Evolutionary conservation across 2,888 invertebrate genomes (phyloP), one percentile per base, ranked within the genome.

Genomic region (Celastrina argiolus): DNA sequence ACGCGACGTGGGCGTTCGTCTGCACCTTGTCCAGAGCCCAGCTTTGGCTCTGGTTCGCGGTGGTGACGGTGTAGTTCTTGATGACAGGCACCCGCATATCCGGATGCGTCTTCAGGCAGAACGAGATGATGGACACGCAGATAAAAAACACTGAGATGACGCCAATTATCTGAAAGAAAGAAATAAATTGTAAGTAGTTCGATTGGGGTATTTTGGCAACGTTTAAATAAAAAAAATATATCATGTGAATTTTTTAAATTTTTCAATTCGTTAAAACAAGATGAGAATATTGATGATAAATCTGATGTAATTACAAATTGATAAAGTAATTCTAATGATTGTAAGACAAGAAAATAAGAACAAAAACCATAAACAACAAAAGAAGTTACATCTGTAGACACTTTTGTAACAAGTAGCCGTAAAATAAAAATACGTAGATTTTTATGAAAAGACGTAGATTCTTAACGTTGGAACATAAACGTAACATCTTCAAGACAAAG

Each of bases 101-200:
- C 73, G 99, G 99, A 91, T 99, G 99, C 63, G 99, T 99, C 93
- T 99, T 99, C 84, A 99, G 94, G 92, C 99, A 99, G 93, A 99
- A 99, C 76, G 99, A 98, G 87, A 99, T 93, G 86, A 99, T 99
- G 75, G 99, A 99, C 75, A 99, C 97, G 92, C 99, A 98, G 88
- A 99, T 99, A 94, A 99, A 99, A 93, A 99, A 99, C 81, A 99
- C 98, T 74, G 99, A 99, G 85, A 99, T 95, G 74, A 99, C 96
- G 77, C 99, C 99, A 85, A 99, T 97, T 80, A 98, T 96, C 99
- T 99, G 95, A 56, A 93, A 94, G 77, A 72, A 79, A 67, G 45
- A 18, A 16, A 61, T 7, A 39, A 22, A 45, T 66, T 56, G 45
- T 8, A 16, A 66, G 2, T 8, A 45, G 10, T 18, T 3, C 2